Base-by-base conservation (phyloP, 1,140 invertebrate genomes). In the Copidosoma floridanum region DNA sequence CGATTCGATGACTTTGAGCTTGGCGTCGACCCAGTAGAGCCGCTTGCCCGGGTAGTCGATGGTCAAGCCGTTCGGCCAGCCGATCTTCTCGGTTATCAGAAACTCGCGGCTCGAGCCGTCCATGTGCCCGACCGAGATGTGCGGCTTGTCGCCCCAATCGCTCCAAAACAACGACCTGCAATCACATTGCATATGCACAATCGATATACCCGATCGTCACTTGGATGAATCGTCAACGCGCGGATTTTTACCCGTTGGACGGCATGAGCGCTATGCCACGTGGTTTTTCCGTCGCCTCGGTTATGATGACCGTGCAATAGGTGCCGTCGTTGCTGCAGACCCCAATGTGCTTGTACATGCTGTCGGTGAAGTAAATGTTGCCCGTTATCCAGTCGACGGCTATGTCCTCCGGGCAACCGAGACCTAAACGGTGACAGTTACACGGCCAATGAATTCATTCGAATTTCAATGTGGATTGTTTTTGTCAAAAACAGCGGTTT, bases 31-130 rank as follows among this genome's bases (percentile, higher is more conserved):
- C 84, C 93, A 93, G 65, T 92, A 89, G 6, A 89, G 78, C 46
- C 92, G 81, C 18, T 88, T 81, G 61, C 89, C 93, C 16, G 90
- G 87, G 70, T 89, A 88, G 75, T 99, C 97, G 44, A 98, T 81
- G 2, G 93, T 85, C 8, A 99, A 78, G 2, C 93, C 93, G 74
- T 93, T 95, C 1, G 96, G 94, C 89, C 91, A 95, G 1, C 89
- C 82, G 18, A 95, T 83, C 0, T 85, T 71, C 2, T 79, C 74
- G 0, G 81, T 80, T 0, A 83, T 63, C 0, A 79, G 71, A 27
- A 73, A 57, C 53, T 74, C 74, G 14, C 83, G 79, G 44, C 85
- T 76, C 1, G 83, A 83, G 1, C 95, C 95, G 75, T 98, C 94
- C 92, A 97, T 93, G 14, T 85, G 83, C 8, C 92, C 85, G n/a